phyloP scores from a whole-genome alignment of 2,113 vertebrate genomes.

The Nestor notabilis region DNA sequence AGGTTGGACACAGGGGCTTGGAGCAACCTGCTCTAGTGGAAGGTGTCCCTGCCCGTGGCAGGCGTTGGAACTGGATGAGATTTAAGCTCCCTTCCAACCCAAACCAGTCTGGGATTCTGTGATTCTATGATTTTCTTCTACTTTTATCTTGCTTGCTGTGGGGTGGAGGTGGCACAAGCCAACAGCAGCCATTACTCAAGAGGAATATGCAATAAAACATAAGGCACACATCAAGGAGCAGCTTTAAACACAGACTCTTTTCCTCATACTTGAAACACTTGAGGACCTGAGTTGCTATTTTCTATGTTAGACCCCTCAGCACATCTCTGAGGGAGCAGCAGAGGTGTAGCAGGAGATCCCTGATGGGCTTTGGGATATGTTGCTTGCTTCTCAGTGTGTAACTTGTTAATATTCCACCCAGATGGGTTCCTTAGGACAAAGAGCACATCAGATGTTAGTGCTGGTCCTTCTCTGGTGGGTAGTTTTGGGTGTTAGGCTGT shows the following conservation, averaged over 20 bases:
- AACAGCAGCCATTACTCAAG: rapidly evolving
- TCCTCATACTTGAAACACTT: rapidly evolving
- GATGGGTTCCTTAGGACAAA: neutral
- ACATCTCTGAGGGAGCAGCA: neutral
- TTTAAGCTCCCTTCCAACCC: neutral
- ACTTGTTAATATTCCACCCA: neutral
- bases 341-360: neutral
- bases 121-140: neutral
- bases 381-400: rapidly evolving
- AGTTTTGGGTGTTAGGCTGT: neutral
- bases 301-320: neutral
- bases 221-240: neutral
- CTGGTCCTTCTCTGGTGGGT: neutral
- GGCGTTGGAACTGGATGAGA: rapidly evolving
- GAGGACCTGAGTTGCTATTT: neutral
- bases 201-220: neutral
- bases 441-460: rapidly evolving
- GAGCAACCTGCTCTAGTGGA: too few relatives aligned
- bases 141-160: rapidly evolving
- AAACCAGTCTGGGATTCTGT: neutral
- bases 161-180: neutral
- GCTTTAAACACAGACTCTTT: neutral
- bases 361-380: rapidly evolving
- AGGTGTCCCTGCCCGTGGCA: neutral
- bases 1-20: too few relatives aligned